Conservation (phyloP, 2,113 vertebrate species). For the Litocranius walleri region DNA sequence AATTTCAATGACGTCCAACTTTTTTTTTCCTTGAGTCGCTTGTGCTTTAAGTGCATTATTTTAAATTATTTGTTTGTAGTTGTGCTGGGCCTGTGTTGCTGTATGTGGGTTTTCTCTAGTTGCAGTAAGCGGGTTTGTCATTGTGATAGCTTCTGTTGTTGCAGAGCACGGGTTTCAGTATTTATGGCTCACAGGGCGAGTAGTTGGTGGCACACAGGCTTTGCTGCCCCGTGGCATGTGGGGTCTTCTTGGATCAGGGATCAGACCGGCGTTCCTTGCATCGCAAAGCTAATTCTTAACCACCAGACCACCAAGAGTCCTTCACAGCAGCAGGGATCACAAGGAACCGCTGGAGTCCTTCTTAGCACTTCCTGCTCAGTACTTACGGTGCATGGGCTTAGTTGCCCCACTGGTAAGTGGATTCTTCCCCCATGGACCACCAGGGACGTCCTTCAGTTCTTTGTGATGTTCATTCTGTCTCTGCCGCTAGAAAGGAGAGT, state of each 20-base stretch:
- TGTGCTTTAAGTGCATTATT: not conserved
- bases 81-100: not conserved
- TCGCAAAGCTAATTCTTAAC: not conserved
- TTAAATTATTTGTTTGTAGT: not conserved
- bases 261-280: not conserved
- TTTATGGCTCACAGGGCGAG: not conserved
- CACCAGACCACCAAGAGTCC: not conserved
- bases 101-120: not conserved
- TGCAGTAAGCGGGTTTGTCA: accelerated
- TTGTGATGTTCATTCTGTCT: not conserved
- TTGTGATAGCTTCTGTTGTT: not conserved
- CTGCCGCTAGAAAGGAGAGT: accelerated
- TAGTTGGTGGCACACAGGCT: not conserved
- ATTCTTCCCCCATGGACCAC: not conserved
- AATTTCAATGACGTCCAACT: not conserved
- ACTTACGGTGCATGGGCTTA: not conserved
- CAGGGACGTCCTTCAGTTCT: not conserved
- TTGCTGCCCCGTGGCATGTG: not conserved
- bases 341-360: not conserved
- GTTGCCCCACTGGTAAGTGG: not conserved
- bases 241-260: not conserved
- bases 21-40: not conserved
- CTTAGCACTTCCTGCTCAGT: not conserved
- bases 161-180: not conserved
- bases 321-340: not conserved